Conservation (phyloP, 2,113 vertebrate genomes). For the Natator depressus region DNA sequence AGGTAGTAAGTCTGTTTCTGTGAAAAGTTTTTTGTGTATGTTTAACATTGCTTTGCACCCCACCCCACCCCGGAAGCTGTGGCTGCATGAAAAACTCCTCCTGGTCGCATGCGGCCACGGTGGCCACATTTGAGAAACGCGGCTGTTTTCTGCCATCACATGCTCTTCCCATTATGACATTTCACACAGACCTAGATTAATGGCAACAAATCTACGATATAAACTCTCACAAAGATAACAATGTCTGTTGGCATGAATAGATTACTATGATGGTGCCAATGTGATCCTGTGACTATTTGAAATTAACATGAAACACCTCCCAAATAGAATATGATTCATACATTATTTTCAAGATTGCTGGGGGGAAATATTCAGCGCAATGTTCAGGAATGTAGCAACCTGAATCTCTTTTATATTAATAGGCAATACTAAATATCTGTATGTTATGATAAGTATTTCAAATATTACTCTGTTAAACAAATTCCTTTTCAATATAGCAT, state of each 20-base stretch:
- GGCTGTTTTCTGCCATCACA: conserved; percentile 51
- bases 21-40: no score
- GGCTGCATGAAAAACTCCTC: no score
- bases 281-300: background rate
- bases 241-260: conserved; percentile 35
- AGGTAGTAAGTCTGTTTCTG: no score
- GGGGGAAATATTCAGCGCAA: background rate
- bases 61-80: no score
- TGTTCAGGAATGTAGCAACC: conserved; percentile 18
- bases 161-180: conserved; percentile 52
- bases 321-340: background rate
- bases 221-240: conserved; percentile 49
- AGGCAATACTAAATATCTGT: background rate
- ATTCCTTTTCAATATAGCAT: conserved; percentile 23
- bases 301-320: background rate
- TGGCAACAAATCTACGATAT: conserved; percentile 44
- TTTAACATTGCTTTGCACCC: no score
- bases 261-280: background rate
- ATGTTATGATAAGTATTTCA: conserved; percentile 15
- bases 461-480: conserved; percentile 29
- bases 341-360: conserved; percentile 11
- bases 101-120: no score
- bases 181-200: conserved; percentile 65
- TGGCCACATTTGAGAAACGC: background rate
- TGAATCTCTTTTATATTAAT: conserved; percentile 35